phyloP scores from a whole-genome alignment of 2,888 invertebrate genomes.

The Anticlea derivata region DNA sequence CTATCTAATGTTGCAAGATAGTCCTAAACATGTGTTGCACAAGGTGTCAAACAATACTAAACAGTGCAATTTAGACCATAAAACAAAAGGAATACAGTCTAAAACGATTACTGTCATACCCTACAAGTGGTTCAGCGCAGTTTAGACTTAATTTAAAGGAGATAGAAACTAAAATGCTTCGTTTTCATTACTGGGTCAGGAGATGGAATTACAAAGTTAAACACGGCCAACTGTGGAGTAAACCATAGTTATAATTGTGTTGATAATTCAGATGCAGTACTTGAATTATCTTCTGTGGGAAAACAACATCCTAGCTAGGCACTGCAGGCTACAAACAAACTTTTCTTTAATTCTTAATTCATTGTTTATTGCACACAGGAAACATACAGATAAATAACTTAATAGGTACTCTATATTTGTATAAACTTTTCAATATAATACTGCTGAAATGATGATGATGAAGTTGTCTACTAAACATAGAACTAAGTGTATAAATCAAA shows the following conservation, averaged over 20 bases:
- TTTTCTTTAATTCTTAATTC: too few species aligned
- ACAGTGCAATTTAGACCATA: slow-evolving; percentile 24
- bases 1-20: slow-evolving; percentile 28
- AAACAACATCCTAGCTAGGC: too few species aligned
- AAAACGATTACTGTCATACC: background rate
- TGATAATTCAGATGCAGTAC: background rate
- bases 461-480: too few species aligned
- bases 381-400: too few species aligned
- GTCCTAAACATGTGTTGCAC: slow-evolving; percentile 30
- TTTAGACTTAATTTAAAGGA: slow-evolving; percentile 9
- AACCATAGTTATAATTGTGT: slow-evolving; percentile 9
- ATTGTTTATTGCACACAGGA: too few species aligned
- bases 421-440: too few species aligned
- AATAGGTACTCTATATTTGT: too few species aligned
- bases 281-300: background rate
- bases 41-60: slow-evolving; percentile 26
- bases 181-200: slow-evolving; percentile 32
- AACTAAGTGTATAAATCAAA: slow-evolving; percentile 35
- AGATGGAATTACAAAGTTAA: slow-evolving; percentile 36
- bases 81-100: slow-evolving; percentile 8
- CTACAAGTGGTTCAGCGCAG: slow-evolving; percentile 23
- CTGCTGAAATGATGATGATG: too few species aligned
- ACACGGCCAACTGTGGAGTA: slow-evolving; percentile 24
- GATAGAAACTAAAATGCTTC: slow-evolving; percentile 28
- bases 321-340: too few species aligned